Conservation (phyloP, 2,113 vertebrate genomes). For the Zootoca vivipara region DNA sequence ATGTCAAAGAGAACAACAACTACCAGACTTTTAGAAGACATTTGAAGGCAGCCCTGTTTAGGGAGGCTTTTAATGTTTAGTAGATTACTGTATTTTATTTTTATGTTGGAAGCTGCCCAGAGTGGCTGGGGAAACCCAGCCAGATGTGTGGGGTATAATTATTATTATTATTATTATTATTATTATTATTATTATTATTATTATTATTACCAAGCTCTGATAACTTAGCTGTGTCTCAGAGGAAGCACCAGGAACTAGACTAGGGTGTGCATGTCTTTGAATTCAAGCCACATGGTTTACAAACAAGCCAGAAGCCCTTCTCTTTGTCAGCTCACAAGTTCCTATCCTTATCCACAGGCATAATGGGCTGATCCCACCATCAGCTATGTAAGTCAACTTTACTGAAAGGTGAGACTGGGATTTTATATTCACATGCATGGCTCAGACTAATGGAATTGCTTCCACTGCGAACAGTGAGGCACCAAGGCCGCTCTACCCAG, state of each 20-base stretch:
- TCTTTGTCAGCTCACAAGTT: neutral
- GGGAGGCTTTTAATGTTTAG: too few species aligned
- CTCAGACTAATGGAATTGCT: neutral
- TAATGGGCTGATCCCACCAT: neutral
- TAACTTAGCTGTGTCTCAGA: neutral
- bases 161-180: too few species aligned
- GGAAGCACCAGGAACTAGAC: too few species aligned
- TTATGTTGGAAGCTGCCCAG: too few species aligned
- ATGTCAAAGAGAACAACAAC: too few species aligned
- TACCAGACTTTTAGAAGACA: too few species aligned
- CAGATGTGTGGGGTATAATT: too few species aligned
- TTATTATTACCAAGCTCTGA: neutral
- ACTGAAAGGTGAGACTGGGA: slow-evolving; percentile 48
- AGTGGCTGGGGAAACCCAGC: too few species aligned
- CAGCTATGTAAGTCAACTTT: neutral
- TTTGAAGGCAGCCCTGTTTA: too few species aligned
- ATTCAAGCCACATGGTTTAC: neutral
- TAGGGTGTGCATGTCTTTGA: neutral
- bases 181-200: too few species aligned
- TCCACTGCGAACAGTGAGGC: neutral
- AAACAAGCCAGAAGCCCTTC: too few species aligned
- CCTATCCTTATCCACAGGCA: neutral
- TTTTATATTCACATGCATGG: slow-evolving; percentile 7
- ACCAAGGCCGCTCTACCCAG: neutral
- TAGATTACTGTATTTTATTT: too few species aligned